These are phyloP conservation scores for Tragelaphus eurycerus DNA, from an alignment of 2,797 vertebrate species.

Conservation along the genomic window DNA sequence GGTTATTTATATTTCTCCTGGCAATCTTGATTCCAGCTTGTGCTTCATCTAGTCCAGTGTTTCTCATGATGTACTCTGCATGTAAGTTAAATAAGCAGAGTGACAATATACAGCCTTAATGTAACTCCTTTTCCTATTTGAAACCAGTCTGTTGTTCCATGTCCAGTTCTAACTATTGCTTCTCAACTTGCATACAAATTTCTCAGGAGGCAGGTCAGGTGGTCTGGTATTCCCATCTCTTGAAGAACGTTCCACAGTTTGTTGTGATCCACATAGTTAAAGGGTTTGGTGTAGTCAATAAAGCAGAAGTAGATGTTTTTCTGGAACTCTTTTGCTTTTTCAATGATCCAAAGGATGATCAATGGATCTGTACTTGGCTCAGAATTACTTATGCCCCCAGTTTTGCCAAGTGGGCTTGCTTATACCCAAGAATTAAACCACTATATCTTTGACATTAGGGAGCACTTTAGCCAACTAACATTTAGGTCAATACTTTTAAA, in stretches of 20 bases:
- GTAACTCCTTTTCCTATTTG: neutral
- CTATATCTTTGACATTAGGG: constrained; percentile 57
- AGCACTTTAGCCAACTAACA: constrained; percentile 49
- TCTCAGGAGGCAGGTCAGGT: neutral
- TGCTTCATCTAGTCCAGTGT: neutral
- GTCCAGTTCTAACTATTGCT: neutral
- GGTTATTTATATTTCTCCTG: neutral
- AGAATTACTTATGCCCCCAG: neutral
- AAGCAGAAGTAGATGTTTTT: neutral
- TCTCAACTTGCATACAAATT: neutral
- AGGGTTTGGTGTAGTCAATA: neutral
- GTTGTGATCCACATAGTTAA: neutral
- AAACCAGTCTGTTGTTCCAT: neutral
- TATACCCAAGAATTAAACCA: constrained; percentile 59
- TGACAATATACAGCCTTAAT: neutral
- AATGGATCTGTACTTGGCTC: neutral
- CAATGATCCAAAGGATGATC: neutral
- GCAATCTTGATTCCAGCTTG: neutral
- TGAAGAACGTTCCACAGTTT: neutral
- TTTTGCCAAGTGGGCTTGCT: constrained; percentile 48
- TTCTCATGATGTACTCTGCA: neutral
- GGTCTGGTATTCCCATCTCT: neutral
- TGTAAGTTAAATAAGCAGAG: neutral
- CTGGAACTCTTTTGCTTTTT: neutral
- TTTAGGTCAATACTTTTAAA: constrained; percentile 46